phyloP scores from a whole-genome alignment of 2,113 vertebrate species.

The Elaphurus davidianus region DNA sequence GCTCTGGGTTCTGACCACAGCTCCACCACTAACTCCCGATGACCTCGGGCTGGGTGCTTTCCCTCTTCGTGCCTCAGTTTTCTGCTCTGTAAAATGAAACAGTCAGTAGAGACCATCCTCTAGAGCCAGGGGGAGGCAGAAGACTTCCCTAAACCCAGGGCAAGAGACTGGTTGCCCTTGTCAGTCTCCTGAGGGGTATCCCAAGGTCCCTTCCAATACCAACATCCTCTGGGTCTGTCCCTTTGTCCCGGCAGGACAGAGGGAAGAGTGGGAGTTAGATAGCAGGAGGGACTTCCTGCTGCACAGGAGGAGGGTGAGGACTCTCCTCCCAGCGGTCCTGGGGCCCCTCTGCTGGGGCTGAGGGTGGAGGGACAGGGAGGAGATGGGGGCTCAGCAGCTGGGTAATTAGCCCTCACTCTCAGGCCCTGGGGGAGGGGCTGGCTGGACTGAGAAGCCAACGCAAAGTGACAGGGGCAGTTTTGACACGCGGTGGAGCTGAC shows the following conservation, averaged over 20 bases:
- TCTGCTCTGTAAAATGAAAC: not conserved
- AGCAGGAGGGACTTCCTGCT: conserved; percentile 61
- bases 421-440: conserved; percentile 61
- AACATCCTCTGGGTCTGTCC: not conserved
- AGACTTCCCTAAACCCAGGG: not conserved
- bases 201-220: not conserved
- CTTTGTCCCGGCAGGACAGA: not conserved
- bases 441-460: conserved; percentile 59
- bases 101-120: not conserved
- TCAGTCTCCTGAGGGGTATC: not conserved
- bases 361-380: not conserved
- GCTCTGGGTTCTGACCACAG: not conserved
- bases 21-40: accelerated
- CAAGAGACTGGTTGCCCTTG: not conserved
- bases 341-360: not conserved
- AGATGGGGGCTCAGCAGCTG: conserved; percentile 20
- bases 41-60: not conserved
- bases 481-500: conserved; percentile 69
- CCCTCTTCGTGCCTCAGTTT: not conserved
- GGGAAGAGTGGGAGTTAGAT: not conserved
- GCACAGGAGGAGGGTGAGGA: not conserved
- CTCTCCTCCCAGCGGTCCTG: not conserved
- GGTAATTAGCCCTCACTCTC: conserved; percentile 60
- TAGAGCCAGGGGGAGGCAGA: not conserved
- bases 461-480: conserved; percentile 74